Evolutionary conservation across 2,888 invertebrate genomes (phyloP).

Genomic region (Scrobipalpa atriplicella): DNA sequence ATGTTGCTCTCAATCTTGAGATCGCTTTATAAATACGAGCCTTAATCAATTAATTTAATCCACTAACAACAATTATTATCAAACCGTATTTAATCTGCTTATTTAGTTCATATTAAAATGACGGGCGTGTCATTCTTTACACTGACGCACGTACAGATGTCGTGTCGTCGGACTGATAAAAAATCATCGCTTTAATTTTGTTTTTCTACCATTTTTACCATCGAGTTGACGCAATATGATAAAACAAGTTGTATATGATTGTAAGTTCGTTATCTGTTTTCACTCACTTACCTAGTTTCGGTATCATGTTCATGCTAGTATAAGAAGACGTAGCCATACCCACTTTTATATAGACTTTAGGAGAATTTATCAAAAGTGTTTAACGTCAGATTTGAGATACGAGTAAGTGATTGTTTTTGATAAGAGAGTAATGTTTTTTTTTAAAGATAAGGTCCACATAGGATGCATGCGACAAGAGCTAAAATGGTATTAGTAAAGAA

Average conservation of each 20-base stretch:
- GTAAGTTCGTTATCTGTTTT: conserved; percentile 29
- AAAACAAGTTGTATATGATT: neutral
- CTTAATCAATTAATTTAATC: too few relatives aligned
- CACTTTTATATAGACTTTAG: conserved; percentile 31
- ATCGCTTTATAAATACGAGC: too few relatives aligned
- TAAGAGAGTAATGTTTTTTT: conserved; percentile 38
- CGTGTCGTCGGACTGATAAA: too few relatives aligned
- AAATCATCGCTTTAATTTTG: too few relatives aligned
- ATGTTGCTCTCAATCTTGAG: too few relatives aligned
- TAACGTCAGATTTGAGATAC: conserved; percentile 47
- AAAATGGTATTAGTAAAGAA: too few relatives aligned
- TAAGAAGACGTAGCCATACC: conserved; percentile 32
- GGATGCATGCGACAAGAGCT: neutral
- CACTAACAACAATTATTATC: too few relatives aligned
- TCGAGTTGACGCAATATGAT: neutral
- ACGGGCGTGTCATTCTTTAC: too few relatives aligned
- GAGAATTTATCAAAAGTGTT: conserved; percentile 35
- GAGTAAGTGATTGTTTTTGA: conserved; percentile 41
- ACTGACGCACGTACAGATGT: too few relatives aligned
- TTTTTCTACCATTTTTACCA: too few relatives aligned
- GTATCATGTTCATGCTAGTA: conserved; percentile 31
- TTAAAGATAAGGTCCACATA: conserved; percentile 18
- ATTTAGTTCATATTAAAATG: too few relatives aligned
- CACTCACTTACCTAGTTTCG: conserved; percentile 37
- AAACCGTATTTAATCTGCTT: too few relatives aligned